These are phyloP conservation scores for Pectinophora gossypiella DNA, from an alignment of 1,140 invertebrate genomes.

Conservation along the genomic window DNA sequence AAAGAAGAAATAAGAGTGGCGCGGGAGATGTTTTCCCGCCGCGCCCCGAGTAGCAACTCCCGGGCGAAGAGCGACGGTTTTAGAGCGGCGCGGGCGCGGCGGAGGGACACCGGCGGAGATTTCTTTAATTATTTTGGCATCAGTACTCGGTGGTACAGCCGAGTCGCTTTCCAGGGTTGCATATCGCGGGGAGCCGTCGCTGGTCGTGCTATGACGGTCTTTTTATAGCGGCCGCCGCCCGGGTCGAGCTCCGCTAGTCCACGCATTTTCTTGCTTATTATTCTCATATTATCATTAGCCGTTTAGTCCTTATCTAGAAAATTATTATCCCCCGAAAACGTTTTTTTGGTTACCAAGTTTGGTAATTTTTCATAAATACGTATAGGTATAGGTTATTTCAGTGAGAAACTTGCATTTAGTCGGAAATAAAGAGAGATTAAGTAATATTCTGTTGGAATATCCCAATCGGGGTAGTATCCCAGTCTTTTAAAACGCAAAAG, in stretches of 20 bases:
- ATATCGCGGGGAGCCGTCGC: conserved; percentile 67
- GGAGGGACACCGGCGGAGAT: conserved; percentile 76
- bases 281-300: no score
- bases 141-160: conserved; percentile 74
- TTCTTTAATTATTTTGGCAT: conserved; percentile 87
- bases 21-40: conserved; percentile 70
- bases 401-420: no score
- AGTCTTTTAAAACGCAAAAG: no score
- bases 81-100: conserved; percentile 78
- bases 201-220: conserved; percentile 71
- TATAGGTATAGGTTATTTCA: no score
- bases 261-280: no score
- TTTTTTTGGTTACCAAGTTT: no score
- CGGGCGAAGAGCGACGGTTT: conserved; percentile 81
- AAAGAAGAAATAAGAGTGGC: conserved; percentile 74
- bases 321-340: no score
- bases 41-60: conserved; percentile 76
- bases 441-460: no score
- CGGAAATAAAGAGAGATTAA: no score
- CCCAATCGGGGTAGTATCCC: no score
- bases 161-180: conserved; percentile 74
- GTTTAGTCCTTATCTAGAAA: no score
- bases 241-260: conserved; percentile 52
- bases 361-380: no score
- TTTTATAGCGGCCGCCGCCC: conserved; percentile 73